A percentile compares a stretch with the other conserved stretches of the same genome.
Evolutionary conservation across 2,113 vertebrate genomes (phyloP).

Genomic region (Pangasianodon hypophthalmus): DNA sequence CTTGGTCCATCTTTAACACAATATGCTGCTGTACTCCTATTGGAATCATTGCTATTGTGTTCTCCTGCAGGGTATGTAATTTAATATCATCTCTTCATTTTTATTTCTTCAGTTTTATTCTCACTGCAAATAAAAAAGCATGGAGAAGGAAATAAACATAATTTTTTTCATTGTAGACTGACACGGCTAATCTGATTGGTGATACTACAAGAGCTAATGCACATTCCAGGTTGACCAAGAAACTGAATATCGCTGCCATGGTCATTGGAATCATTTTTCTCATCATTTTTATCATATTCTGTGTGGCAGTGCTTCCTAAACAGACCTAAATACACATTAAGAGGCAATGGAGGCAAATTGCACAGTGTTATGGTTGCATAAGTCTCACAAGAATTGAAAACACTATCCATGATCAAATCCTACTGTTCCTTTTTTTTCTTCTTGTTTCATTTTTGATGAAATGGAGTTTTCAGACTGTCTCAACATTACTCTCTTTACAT

Average conservation of each 20-base stretch:
- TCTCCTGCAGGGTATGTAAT: slow-evolving; percentile 34
- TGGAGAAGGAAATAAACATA: background rate
- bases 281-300: slow-evolving; percentile 6
- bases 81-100: background rate
- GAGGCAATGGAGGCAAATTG: background rate
- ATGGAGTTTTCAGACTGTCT: no score
- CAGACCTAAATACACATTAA: background rate
- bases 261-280: slow-evolving; percentile 36
- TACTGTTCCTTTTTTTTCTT: background rate
- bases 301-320: background rate
- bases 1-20: slow-evolving; percentile 50
- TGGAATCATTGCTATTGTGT: slow-evolving; percentile 39
- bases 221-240: slow-evolving; percentile 44
- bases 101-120: background rate
- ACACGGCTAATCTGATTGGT: slow-evolving; percentile 42
- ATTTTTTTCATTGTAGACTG: slow-evolving; percentile 29
- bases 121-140: background rate
- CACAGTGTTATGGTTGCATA: background rate
- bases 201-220: slow-evolving; percentile 40
- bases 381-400: background rate
- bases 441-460: no score
- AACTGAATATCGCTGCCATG: slow-evolving; percentile 51
- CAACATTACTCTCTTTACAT: no score
- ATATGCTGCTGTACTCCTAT: slow-evolving; percentile 47
- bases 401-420: background rate